These are phyloP conservation scores for Watsonalla cultraria DNA, from an alignment of 2,888 invertebrate species.

Conservation along the genomic window DNA sequence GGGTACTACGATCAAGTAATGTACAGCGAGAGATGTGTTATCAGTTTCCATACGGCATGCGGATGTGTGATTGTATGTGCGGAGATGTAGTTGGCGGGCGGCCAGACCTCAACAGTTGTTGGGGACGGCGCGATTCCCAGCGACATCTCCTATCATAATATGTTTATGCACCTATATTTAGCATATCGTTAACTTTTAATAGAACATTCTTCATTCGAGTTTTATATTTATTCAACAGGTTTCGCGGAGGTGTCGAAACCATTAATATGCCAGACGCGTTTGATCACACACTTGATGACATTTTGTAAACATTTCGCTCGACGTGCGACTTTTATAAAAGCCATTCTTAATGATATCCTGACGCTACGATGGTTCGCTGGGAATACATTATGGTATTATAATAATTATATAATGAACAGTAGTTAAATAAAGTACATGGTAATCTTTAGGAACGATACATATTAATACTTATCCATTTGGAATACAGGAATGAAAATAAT, in stretches of 20 bases:
- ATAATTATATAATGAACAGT: too few species aligned
- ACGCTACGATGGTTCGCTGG: too few species aligned
- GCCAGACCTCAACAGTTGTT: conserved; percentile 36
- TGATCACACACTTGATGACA: background rate
- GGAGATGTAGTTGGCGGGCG: conserved; percentile 35
- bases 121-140: conserved; percentile 12
- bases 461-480: too few species aligned
- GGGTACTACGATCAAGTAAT: background rate
- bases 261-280: conserved; percentile 7
- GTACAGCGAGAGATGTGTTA: conserved; percentile 11
- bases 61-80: conserved; percentile 24
- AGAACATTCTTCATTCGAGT: background rate
- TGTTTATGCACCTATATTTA: background rate
- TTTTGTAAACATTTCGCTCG: background rate
- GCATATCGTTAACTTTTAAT: background rate
- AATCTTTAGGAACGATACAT: too few species aligned
- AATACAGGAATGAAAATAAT: too few species aligned
- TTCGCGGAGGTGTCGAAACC: conserved; percentile 11
- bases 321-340: background rate
- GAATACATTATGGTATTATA: too few species aligned
- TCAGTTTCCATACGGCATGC: conserved; percentile 9
- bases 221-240: conserved; percentile 35
- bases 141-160: background rate
- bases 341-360: background rate
- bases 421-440: too few species aligned